A percentile compares a stretch with the other conserved stretches of the same genome.
Conservation (phyloP, 2,888 invertebrate species). For the Norana najaformis region DNA sequence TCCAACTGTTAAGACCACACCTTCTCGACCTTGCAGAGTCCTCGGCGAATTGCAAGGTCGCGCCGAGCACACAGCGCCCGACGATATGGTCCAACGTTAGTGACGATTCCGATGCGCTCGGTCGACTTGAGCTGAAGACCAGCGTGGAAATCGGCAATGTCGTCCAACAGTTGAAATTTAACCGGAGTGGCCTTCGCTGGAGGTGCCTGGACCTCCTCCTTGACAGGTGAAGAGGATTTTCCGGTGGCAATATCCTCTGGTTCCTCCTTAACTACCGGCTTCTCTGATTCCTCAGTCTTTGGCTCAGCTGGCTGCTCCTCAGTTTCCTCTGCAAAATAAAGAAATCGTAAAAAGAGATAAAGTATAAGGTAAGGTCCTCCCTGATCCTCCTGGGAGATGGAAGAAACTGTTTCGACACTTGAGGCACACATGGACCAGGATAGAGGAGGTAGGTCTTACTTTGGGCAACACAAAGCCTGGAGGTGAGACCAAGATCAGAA, state of each 20-base stretch:
- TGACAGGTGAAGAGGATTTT: background rate
- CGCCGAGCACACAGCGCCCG: slow-evolving; percentile 79
- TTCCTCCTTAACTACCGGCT: background rate
- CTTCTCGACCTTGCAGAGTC: slow-evolving; percentile 63
- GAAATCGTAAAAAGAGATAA: background rate
- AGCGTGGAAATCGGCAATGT: slow-evolving; percentile 57
- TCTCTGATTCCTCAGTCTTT: slow-evolving; percentile 1
- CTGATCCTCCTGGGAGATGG: too few relatives aligned
- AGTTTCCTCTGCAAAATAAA: background rate
- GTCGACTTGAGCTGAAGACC: slow-evolving; percentile 49
- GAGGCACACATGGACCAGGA: too few relatives aligned
- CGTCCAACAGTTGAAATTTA: slow-evolving; percentile 41
- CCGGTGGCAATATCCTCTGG: background rate
- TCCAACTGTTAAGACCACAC: slow-evolving; percentile 41
- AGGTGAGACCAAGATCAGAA: too few relatives aligned
- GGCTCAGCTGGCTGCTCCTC: background rate
- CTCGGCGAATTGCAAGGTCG: slow-evolving; percentile 73
- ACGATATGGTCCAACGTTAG: slow-evolving; percentile 75
- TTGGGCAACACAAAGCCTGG: too few relatives aligned
- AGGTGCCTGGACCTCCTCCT: background rate
- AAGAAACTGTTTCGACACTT: too few relatives aligned
- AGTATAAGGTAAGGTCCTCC: background rate
- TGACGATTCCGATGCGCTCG: slow-evolving; percentile 66
- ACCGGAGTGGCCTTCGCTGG: background rate
- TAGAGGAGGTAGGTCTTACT: too few relatives aligned